Evolutionary conservation across 2,797 vertebrate species (phyloP).

Genomic region (Tiaroga cobitis): DNA sequence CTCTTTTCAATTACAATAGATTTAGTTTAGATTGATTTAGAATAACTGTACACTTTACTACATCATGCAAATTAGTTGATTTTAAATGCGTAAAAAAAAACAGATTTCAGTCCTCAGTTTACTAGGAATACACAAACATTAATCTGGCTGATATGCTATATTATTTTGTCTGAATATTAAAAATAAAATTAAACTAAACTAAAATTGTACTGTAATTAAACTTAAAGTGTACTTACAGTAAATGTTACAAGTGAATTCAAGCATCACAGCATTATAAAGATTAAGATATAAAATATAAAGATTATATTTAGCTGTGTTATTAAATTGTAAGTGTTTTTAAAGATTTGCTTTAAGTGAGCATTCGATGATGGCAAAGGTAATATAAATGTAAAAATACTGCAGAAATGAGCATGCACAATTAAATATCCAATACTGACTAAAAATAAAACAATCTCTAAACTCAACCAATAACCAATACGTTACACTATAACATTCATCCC

Average conservation of each 20-base stretch:
- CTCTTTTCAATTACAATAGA: not conserved
- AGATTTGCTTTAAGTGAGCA: not conserved
- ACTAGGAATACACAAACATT: not conserved
- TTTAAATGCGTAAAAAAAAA: not conserved
- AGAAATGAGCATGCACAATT: not conserved
- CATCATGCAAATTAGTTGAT: not conserved
- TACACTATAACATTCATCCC: not conserved
- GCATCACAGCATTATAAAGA: not conserved
- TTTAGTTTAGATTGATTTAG: not conserved
- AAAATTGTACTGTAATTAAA: no score
- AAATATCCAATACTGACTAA: not conserved
- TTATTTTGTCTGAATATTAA: not conserved
- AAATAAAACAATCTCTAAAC: not conserved
- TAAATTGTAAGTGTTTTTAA: not conserved
- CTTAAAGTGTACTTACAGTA: no score
- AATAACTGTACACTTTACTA: not conserved
- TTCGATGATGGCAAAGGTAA: not conserved
- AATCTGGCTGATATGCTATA: not conserved
- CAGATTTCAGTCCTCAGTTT: not conserved
- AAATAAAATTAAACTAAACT: not conserved
- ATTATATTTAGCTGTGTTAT: not conserved
- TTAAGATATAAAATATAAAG: not conserved
- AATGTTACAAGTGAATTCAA: not conserved
- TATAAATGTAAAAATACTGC: not conserved
- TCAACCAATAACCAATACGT: not conserved